Conservation (phyloP, 2,888 invertebrate genomes). For the Stegophylla sp. region DNA sequence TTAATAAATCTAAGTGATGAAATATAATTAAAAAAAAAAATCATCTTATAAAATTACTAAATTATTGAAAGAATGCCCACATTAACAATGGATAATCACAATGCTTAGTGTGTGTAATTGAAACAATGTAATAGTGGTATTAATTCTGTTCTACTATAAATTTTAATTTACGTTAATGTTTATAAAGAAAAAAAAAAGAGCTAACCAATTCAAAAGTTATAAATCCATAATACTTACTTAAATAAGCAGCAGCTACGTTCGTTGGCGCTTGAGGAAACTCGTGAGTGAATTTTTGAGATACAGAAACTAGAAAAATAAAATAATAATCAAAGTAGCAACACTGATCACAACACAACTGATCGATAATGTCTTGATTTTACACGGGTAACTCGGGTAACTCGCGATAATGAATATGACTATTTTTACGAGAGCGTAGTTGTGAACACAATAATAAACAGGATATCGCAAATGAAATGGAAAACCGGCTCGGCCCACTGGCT, state of each 20-base stretch:
- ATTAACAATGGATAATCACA: too few species aligned
- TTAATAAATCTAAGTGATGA: too few species aligned
- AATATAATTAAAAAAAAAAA: too few species aligned
- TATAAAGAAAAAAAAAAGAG: background rate
- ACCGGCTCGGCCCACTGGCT: constrained; percentile 21
- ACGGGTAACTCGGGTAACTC: background rate
- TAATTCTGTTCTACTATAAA: too few species aligned
- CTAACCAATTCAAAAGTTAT: too few species aligned
- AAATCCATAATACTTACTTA: background rate
- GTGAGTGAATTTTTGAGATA: constrained; percentile 30
- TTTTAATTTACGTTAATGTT: too few species aligned
- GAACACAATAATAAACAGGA: background rate
- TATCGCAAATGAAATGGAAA: constrained; percentile 18
- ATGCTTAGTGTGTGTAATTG: too few species aligned
- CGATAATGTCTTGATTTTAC: background rate
- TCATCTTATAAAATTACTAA: too few species aligned
- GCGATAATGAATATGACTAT: background rate
- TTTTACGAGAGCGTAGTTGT: background rate
- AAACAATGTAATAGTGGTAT: too few species aligned
- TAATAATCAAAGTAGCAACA: background rate
- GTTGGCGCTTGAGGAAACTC: constrained; percentile 5
- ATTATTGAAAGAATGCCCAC: too few species aligned
- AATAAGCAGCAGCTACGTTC: background rate
- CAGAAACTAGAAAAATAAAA: background rate
- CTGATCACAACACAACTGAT: background rate